Conservation (phyloP, 1,140 invertebrate genomes). For the Sminthurides bifidus region DNA sequence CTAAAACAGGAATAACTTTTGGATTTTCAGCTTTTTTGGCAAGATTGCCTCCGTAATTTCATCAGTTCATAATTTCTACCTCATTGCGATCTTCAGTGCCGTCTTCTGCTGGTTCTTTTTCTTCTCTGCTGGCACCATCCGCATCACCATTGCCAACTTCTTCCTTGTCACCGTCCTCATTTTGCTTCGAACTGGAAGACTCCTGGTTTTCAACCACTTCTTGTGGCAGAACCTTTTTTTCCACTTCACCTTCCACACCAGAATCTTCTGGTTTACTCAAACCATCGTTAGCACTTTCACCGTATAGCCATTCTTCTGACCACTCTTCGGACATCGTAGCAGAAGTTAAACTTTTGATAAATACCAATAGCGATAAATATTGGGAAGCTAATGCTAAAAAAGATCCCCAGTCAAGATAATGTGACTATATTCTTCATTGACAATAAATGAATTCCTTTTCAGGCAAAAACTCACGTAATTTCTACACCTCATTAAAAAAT, state of each 20-base stretch:
- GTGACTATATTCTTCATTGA: background rate
- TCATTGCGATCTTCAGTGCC: background rate
- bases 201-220: constrained; percentile 42
- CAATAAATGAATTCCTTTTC: background rate
- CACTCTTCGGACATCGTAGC: constrained; percentile 44
- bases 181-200: constrained; percentile 38
- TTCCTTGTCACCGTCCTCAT: background rate
- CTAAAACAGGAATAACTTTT: too few relatives aligned
- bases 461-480: background rate
- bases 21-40: background rate
- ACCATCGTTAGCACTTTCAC: constrained; percentile 38
- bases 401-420: background rate
- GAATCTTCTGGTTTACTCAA: constrained; percentile 4
- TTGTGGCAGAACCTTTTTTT: constrained; percentile 15
- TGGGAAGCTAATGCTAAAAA: background rate
- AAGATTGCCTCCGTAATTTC: background rate
- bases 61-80: background rate
- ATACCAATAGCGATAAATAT: background rate
- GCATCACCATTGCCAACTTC: background rate
- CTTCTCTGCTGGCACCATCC: background rate
- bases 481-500: background rate
- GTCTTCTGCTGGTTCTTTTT: constrained; percentile 9
- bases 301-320: constrained; percentile 57
- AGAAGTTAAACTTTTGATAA: background rate
- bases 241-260: constrained; percentile 10